phyloP scores from a whole-genome alignment of 2,797 vertebrate genomes.

The Euthynnus affinis region DNA sequence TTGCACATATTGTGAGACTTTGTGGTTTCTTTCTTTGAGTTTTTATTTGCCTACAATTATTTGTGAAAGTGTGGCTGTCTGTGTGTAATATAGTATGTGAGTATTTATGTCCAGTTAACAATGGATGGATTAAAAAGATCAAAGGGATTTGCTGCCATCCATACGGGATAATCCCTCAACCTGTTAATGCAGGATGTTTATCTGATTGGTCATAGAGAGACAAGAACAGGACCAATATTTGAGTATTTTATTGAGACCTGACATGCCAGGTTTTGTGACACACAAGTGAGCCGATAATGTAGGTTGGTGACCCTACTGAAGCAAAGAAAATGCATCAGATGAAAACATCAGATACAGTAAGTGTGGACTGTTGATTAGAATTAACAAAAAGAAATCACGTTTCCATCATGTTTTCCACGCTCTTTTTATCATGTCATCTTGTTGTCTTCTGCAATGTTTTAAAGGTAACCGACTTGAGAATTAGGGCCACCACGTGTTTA shows the following conservation, averaged over 20 bases:
- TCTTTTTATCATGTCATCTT: no score
- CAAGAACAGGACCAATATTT: neutral
- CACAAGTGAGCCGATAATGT: no score
- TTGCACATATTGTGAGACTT: slow-evolving; percentile 7
- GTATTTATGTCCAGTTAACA: slow-evolving; percentile 11
- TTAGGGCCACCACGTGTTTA: no score
- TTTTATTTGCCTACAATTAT: slow-evolving; percentile 7
- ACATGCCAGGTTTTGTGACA: neutral
- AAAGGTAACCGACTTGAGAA: no score
- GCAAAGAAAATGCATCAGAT: neutral
- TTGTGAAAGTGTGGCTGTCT: neutral
- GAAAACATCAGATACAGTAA: no score
- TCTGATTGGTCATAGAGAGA: slow-evolving; percentile 36
- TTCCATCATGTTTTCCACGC: no score
- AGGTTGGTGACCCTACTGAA: no score
- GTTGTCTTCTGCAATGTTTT: no score
- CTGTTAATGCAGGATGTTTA: slow-evolving; percentile 53
- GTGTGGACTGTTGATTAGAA: no score
- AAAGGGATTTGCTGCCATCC: slow-evolving; percentile 40
- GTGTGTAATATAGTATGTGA: slow-evolving; percentile 8
- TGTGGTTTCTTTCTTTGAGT: neutral
- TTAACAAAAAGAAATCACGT: no score
- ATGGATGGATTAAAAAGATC: slow-evolving; percentile 31
- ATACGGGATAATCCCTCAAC: slow-evolving; percentile 57
- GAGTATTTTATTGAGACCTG: slow-evolving; percentile 4